Conservation (phyloP, 1,140 invertebrate genomes). For the Heterodera schachtii region DNA sequence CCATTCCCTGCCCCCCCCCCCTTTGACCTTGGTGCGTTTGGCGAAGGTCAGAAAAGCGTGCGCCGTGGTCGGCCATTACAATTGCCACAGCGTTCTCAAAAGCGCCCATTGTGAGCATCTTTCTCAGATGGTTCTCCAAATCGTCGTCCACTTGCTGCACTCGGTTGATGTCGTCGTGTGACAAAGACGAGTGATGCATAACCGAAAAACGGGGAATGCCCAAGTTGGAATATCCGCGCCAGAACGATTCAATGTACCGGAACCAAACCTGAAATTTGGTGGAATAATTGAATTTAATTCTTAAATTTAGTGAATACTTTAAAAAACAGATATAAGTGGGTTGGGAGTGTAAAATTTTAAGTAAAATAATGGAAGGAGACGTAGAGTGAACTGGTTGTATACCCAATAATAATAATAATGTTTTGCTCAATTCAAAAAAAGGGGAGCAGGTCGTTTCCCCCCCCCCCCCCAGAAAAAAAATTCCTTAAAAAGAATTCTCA, state of each 20-base stretch:
- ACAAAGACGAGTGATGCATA: conserved; percentile 84
- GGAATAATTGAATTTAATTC: not conserved
- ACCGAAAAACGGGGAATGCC: conserved; percentile 79
- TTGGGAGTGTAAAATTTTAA: no score
- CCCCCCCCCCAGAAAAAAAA: no score
- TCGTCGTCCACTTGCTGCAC: conserved; percentile 77
- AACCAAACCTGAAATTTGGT: conserved; percentile 72
- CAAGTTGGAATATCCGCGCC: conserved; percentile 70
- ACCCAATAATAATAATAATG: no score
- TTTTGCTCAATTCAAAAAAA: no score
- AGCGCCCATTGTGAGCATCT: conserved; percentile 66
- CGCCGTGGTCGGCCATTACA: conserved; percentile 53
- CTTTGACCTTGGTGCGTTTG: conserved; percentile 78
- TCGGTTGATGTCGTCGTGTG: conserved; percentile 81
- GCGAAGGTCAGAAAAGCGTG: conserved; percentile 75
- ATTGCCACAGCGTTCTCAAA: conserved; percentile 79
- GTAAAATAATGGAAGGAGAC: no score
- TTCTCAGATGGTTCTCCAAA: conserved; percentile 71
- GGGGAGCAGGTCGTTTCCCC: no score
- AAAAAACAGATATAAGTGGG: no score
- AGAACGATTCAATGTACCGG: conserved; percentile 73
- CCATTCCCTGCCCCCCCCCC: no score
- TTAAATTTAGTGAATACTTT: no score
- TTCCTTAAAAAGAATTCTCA: no score
- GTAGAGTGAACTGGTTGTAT: no score